These are phyloP conservation scores for Cataglyphis hispanica DNA, from an alignment of 1,140 invertebrate genomes.

Conservation along the genomic window DNA sequence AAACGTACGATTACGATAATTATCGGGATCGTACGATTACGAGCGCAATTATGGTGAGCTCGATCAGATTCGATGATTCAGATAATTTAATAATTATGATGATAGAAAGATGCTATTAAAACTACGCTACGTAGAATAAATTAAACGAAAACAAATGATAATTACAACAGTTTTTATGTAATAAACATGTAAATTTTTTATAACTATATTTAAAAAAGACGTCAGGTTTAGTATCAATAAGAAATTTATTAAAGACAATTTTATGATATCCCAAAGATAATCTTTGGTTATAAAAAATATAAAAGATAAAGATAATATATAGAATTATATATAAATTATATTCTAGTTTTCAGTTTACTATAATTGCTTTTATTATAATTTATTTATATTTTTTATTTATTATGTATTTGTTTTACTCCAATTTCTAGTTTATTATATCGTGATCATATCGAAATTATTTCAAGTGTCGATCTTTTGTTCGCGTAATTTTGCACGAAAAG, in stretches of 20 bases:
- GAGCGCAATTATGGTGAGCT: constrained; percentile 45
- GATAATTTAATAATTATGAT: constrained; percentile 46
- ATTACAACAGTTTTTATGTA: background rate
- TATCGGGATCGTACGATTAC: constrained; percentile 16
- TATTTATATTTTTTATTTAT: too few relatives aligned
- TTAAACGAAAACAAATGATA: background rate
- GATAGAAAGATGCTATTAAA: background rate
- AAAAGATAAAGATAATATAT: background rate
- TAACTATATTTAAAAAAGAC: background rate
- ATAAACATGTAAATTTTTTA: background rate
- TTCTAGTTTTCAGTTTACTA: background rate
- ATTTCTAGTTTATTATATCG: constrained; percentile 2
- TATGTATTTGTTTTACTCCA: background rate
- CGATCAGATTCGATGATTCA: constrained; percentile 9
- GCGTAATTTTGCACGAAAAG: background rate
- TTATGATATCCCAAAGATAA: background rate
- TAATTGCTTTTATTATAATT: background rate
- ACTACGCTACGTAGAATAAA: background rate
- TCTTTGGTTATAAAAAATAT: constrained; percentile 3
- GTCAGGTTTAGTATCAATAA: background rate
- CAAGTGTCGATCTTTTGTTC: background rate
- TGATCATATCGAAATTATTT: constrained; percentile 4
- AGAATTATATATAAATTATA: background rate
- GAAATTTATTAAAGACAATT: background rate
- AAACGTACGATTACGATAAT: constrained; percentile 14